Evolutionary conservation across 2,113 vertebrate genomes (phyloP), one percentile per base, ranked within the genome.

Genomic region (Genyomyrus donnyi): DNA sequence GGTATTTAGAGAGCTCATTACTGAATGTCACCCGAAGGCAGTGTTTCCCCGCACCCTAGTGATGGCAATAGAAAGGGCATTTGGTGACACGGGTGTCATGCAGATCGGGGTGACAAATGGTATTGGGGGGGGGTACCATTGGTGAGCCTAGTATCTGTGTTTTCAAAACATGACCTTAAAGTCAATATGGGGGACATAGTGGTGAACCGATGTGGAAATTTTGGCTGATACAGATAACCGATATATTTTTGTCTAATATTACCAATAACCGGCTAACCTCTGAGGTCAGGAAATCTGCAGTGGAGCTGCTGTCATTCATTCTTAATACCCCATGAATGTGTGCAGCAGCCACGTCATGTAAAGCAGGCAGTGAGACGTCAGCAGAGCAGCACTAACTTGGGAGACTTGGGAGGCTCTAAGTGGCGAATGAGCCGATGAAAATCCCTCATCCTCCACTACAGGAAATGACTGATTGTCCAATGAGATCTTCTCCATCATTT

Each of bases 1-100:
- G 88, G 80, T 89, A 85, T 86, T 91, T 91, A 83, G 13, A 62
- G 49, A 88, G 66, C 56, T 74, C 62, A 89, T 80, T 74, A 56
- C 49, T 49, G 42, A 66, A 45, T 80, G 21, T 89, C 88, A 21
- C 24, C 39, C 42, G 66, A 49, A 49, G 24, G 88, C 58, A 17
- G 87, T 70, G 77, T 15, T 80, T 31, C 83, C 35, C 39, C 2
- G 49, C 35, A 31, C n/a, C 84, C 21, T 42, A 24, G 50, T 80
- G 49, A 58, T 24, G 24, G 85, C 62, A 19, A 52, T 70, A 88
- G 15, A 21, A 27, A 52, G 17, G 27, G 48, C 27, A 42, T 58
- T 46, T 89, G 50, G 39, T 62, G 56, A 85, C 52, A 19, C 39
- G 31, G 39, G 80, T n/a, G n/a, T 13, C 24, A 17, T 3, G 11